Evolutionary conservation across 2,113 vertebrate species (phyloP).

Genomic region (Psilopsiagon aymara): DNA sequence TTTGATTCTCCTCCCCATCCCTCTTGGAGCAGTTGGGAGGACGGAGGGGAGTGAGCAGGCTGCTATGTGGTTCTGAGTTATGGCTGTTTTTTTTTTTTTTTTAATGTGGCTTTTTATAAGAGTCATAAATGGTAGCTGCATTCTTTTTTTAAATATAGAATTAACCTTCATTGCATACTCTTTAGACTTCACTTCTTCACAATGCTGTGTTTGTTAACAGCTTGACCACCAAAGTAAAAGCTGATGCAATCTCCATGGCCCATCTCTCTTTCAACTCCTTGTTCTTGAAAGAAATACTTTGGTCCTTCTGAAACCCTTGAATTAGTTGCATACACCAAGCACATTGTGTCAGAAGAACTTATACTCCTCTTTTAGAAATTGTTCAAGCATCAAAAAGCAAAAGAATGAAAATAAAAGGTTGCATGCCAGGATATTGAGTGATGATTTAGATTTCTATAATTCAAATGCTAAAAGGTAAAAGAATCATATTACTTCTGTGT

Average conservation of each 20-base stretch:
- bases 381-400: neutral
- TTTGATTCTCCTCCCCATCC: too few relatives aligned
- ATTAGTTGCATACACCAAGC: neutral
- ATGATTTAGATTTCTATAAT: neutral
- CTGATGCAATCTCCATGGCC: neutral
- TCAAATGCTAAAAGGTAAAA: neutral
- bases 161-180: neutral
- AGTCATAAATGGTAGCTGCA: neutral
- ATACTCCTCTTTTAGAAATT: neutral
- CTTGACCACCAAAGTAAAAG: neutral
- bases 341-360: neutral
- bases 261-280: neutral
- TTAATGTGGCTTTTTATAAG: neutral
- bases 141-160: neutral
- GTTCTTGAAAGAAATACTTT: neutral
- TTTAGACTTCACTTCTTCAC: neutral
- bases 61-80: too few relatives aligned
- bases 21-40: too few relatives aligned
- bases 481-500: neutral
- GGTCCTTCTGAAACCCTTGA: neutral
- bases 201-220: neutral
- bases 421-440: neutral
- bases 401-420: neutral
- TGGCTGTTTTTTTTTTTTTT: accelerated
- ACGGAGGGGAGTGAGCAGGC: too few relatives aligned